Conservation (phyloP, 2,797 vertebrate species). For the Limnodromus scolopaceus region DNA sequence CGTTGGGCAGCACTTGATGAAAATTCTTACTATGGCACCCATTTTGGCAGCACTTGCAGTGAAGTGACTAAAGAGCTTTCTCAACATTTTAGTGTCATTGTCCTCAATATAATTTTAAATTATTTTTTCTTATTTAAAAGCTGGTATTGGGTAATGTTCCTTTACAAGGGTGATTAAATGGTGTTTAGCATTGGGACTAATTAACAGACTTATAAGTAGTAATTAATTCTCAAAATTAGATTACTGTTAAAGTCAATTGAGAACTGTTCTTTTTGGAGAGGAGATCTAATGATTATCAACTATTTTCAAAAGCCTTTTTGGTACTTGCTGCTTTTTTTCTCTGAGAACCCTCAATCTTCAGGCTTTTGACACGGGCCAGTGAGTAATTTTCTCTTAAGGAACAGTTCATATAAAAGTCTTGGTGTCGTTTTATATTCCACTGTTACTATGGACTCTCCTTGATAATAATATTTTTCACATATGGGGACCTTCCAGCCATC, state of each 20-base stretch:
- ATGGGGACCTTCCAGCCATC: slow-evolving; percentile 43
- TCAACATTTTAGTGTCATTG: neutral
- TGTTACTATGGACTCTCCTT: slow-evolving; percentile 2
- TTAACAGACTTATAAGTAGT: neutral
- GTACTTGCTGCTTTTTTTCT: neutral
- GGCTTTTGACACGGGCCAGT: neutral
- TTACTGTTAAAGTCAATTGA: neutral
- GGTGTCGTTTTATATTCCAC: neutral
- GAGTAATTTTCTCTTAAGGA: neutral
- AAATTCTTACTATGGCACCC: neutral
- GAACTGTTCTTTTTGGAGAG: neutral
- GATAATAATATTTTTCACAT: slow-evolving; percentile 8
- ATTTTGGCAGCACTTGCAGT: neutral
- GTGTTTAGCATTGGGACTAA: neutral
- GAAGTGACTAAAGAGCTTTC: neutral
- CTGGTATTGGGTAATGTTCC: neutral
- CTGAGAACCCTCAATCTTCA: neutral
- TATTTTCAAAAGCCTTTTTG: slow-evolving; percentile 6
- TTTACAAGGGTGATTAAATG: neutral
- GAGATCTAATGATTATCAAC: neutral
- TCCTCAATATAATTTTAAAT: neutral
- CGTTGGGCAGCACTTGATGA: neutral
- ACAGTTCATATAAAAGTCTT: neutral
- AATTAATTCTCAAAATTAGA: slow-evolving; percentile 5
- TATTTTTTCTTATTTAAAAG: neutral